phyloP scores from a whole-genome alignment of 2,797 vertebrate genomes.

The Microhierax caerulescens region DNA sequence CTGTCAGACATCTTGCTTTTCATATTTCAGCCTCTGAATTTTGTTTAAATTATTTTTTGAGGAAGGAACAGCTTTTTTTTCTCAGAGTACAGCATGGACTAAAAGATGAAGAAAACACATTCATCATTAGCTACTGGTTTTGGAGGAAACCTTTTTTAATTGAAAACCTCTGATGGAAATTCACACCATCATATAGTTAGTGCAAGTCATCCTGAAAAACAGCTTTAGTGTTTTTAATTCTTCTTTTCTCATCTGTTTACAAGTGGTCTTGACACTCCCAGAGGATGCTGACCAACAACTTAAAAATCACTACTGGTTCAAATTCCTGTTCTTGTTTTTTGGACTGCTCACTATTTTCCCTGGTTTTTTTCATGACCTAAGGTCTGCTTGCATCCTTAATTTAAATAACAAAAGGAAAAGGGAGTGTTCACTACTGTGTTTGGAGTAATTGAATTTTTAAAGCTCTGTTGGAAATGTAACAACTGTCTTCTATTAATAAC shows the following conservation, averaged over 20 bases:
- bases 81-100: neutral
- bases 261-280: neutral
- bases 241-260: neutral
- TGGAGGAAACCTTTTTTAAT: neutral
- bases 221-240: neutral
- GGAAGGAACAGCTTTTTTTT: neutral
- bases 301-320: neutral
- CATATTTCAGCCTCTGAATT: neutral
- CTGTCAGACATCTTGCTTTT: neutral
- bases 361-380: neutral
- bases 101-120: neutral
- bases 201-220: neutral
- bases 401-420: neutral
- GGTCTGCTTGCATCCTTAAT: neutral
- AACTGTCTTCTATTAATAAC: neutral
- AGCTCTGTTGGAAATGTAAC: neutral
- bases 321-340: neutral
- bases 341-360: neutral
- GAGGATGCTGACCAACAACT: neutral
- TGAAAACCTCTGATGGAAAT: neutral
- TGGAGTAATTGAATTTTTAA: neutral
- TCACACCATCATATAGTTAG: neutral
- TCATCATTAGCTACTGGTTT: neutral
- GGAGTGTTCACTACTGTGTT: neutral
- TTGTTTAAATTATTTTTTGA: neutral